phyloP scores from a whole-genome alignment of 2,113 vertebrate genomes.

The Panthera leo region DNA sequence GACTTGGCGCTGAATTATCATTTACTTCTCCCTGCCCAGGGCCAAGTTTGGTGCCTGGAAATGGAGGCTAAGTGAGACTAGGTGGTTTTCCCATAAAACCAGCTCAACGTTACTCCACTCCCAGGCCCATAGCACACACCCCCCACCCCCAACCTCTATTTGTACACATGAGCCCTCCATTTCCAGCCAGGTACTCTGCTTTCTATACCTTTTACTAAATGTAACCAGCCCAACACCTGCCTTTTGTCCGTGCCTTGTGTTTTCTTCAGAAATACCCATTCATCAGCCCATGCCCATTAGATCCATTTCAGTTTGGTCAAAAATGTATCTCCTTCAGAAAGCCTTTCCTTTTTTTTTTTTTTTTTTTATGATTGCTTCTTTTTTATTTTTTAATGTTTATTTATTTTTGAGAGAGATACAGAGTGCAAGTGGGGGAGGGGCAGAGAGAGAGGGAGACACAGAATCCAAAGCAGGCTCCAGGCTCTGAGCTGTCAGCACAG shows the following conservation, averaged over 20 bases:
- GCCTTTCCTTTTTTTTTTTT: background rate
- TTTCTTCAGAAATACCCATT: background rate
- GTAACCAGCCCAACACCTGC: background rate
- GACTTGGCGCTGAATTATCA: background rate
- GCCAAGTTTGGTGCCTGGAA: background rate
- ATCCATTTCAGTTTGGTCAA: background rate
- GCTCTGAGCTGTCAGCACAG: no score
- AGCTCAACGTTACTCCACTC: background rate
- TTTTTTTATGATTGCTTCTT: no score
- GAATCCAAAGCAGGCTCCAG: no score
- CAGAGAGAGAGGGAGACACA: no score
- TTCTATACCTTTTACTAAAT: background rate
- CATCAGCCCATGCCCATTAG: background rate
- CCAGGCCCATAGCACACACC: background rate
- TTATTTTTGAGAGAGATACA: no score
- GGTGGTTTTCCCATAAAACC: accelerated
- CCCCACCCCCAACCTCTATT: background rate
- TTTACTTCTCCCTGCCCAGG: background rate
- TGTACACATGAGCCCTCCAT: background rate
- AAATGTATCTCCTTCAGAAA: background rate
- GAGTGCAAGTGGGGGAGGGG: no score
- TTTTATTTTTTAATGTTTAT: no score
- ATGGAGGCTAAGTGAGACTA: background rate
- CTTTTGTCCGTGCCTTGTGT: background rate
- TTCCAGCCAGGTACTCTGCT: background rate